phyloP scores from a whole-genome alignment of 2,888 invertebrate genomes.

The Clostera curtula region DNA sequence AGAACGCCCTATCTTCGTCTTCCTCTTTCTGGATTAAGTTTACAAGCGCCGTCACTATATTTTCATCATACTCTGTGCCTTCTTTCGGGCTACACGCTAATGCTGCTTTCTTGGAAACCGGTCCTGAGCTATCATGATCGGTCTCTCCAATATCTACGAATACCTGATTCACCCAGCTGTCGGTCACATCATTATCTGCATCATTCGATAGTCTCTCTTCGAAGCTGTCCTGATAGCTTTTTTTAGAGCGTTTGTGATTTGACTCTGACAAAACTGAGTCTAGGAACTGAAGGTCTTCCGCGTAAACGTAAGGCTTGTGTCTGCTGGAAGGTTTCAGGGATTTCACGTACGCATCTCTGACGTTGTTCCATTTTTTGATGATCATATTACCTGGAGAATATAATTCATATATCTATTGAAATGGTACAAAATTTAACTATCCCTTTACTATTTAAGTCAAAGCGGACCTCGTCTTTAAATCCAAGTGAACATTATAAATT shows the following conservation, averaged over 20 bases:
- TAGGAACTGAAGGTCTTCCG: conserved; percentile 36
- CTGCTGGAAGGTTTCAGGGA: conserved; percentile 21
- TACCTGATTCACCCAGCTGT: conserved; percentile 37
- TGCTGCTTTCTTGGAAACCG: conserved; percentile 22
- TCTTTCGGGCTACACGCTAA: conserved; percentile 19
- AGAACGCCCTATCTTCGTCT: conserved; percentile 54
- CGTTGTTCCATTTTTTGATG: conserved; percentile 38
- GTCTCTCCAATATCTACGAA: conserved; percentile 32
- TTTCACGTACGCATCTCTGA: conserved; percentile 35
- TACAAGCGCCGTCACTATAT: conserved; percentile 34
- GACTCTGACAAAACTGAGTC: conserved; percentile 27
- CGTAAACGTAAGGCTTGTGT: conserved; percentile 37
- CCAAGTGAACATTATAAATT: too few relatives aligned
- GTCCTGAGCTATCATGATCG: conserved; percentile 7
- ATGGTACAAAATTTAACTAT: too few relatives aligned
- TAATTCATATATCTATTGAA: too few relatives aligned
- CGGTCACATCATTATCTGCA: conserved; percentile 22
- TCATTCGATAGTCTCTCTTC: conserved; percentile 21
- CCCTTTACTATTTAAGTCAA: too few relatives aligned
- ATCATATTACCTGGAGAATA: conserved; percentile 14
- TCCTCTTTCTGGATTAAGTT: conserved; percentile 47
- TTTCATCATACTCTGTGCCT: conserved; percentile 19
- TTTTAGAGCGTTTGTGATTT: conserved; percentile 1
- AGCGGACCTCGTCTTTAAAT: too few relatives aligned
- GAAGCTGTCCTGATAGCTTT: conserved; percentile 7